Conservation (phyloP, 2,888 invertebrate genomes). For the Notocelia uddmanniana region DNA sequence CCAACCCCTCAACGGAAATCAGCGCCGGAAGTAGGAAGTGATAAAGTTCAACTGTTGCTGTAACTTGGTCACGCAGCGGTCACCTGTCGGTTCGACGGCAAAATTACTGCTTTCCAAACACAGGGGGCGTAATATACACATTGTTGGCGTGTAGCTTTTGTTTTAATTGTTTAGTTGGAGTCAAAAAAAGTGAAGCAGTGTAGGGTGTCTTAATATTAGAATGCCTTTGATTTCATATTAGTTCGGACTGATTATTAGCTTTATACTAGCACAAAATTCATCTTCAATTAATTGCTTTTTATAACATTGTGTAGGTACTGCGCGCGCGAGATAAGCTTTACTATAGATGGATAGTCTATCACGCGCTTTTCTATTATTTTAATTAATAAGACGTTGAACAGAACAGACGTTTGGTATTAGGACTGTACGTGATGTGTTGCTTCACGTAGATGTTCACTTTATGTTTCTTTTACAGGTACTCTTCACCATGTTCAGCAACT, state of each 20-base stretch:
- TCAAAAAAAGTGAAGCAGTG: conserved; percentile 5
- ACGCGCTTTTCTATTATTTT: too few species aligned
- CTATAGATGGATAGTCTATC: too few species aligned
- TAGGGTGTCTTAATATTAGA: background rate
- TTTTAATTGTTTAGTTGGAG: conserved; percentile 23
- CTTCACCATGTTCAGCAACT: conserved; percentile 72
- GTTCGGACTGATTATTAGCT: background rate
- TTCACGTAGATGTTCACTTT: background rate
- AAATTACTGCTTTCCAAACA: conserved; percentile 67
- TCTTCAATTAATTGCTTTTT: background rate
- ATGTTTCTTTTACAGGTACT: conserved; percentile 57
- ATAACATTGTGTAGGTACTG: background rate
- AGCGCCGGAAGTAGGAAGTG: conserved; percentile 79
- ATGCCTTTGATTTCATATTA: background rate
- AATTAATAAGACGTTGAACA: too few species aligned
- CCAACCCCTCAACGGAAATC: conserved; percentile 64
- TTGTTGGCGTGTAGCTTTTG: conserved; percentile 29
- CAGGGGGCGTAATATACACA: conserved; percentile 43
- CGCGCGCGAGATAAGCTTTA: too few species aligned
- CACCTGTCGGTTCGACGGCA: conserved; percentile 65
- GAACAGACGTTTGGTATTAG: too few species aligned
- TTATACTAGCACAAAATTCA: background rate
- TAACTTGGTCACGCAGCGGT: conserved; percentile 73
- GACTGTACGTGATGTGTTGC: background rate
- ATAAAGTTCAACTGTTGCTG: conserved; percentile 83